Evolutionary conservation across 2,797 vertebrate species (phyloP).

Genomic region (Helarctos malayanus): DNA sequence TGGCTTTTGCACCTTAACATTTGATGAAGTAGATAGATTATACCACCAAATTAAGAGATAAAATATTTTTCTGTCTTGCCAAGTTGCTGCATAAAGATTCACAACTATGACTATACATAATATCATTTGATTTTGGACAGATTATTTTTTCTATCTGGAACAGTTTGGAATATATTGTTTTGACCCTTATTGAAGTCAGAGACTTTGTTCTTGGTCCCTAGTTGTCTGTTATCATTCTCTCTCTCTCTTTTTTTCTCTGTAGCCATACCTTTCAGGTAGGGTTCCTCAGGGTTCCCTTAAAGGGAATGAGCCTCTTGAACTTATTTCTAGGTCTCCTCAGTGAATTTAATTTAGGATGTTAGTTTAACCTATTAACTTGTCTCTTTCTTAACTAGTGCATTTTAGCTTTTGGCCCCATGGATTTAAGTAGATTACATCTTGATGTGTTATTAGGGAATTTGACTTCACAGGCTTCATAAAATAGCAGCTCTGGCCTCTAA

Average conservation of each 20-base stretch:
- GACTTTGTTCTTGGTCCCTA: not conserved
- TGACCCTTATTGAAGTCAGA: not conserved
- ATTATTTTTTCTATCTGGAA: not conserved
- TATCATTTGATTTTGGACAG: not conserved
- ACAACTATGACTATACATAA: not conserved
- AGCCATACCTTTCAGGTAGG: not conserved
- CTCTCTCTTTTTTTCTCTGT: not conserved
- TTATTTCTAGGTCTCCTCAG: not conserved
- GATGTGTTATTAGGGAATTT: conserved; percentile 72
- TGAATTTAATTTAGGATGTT: not conserved
- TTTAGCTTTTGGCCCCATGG: conserved; percentile 72
- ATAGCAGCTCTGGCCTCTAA: conserved; percentile 56
- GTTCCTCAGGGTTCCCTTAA: not conserved
- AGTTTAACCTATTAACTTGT: conserved; percentile 61
- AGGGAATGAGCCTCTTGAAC: not conserved
- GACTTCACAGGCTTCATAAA: conserved; percentile 68
- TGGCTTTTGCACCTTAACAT: not conserved
- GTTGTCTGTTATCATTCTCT: not conserved
- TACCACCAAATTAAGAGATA: not conserved
- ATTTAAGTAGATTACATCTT: conserved; percentile 74
- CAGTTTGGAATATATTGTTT: not conserved
- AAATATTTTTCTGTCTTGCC: not conserved
- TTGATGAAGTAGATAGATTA: not conserved
- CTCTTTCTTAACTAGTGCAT: conserved; percentile 79
- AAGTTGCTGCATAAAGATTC: not conserved